These are phyloP conservation scores for Lethenteron reissneri DNA, from an alignment of 2,113 vertebrate species.

Conservation along the genomic window DNA sequence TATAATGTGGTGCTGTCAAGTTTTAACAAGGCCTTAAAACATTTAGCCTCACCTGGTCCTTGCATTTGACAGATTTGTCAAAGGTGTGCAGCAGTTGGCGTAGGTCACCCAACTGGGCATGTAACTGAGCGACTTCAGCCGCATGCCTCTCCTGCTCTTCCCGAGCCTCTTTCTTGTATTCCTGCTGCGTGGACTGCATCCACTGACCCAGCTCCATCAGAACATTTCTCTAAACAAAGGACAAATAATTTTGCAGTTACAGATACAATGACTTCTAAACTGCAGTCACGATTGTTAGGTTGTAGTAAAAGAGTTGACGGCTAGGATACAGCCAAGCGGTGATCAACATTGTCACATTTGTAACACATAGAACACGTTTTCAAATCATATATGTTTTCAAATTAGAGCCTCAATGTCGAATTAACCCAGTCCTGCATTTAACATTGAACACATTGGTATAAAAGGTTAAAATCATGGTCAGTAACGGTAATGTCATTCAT, in stretches of 20 bases:
- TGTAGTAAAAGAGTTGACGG: too few species aligned
- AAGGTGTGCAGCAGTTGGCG: conserved; percentile 49
- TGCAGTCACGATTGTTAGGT: background rate
- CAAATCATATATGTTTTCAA: too few species aligned
- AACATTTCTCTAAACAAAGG: conserved; percentile 42
- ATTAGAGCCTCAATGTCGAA: too few species aligned
- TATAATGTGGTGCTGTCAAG: background rate
- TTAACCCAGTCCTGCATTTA: too few species aligned
- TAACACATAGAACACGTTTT: too few species aligned
- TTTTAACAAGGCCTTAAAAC: background rate
- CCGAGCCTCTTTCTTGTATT: conserved; percentile 46
- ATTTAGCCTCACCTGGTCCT: conserved; percentile 52
- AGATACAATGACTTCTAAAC: background rate
- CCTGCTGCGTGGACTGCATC: conserved; percentile 50
- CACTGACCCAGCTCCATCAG: conserved; percentile 62
- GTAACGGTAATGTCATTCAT: too few species aligned
- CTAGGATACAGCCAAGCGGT: too few species aligned
- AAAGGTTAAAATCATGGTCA: too few species aligned
- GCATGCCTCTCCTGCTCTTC: conserved; percentile 43
- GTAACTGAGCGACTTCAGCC: conserved; percentile 27
- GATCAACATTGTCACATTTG: too few species aligned
- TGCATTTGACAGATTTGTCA: conserved; percentile 48
- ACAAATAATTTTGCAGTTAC: background rate
- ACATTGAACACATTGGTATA: too few species aligned
- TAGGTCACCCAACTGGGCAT: conserved; percentile 32